Percentiles rank a stretch among this genome's conserved stretches.
Evolutionary conservation across 2,797 vertebrate species (phyloP).

Genomic region (Serranus cabrilla): DNA sequence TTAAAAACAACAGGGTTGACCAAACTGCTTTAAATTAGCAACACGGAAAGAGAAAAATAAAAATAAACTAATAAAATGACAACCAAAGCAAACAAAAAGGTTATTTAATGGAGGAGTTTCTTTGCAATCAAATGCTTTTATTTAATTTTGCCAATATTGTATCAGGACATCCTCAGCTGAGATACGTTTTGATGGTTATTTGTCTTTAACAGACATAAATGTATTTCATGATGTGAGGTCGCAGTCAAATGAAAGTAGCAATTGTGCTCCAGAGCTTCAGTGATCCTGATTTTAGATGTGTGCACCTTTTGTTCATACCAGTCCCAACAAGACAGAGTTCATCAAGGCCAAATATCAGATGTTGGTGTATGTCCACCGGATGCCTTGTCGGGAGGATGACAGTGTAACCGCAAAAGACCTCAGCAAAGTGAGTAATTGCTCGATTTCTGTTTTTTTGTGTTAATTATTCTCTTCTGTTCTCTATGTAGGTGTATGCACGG

Average conservation of each 20-base stretch:
- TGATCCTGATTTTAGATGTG: not conserved
- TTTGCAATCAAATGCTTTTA: not conserved
- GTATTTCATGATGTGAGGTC: not conserved
- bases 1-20: too few species aligned
- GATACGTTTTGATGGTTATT: not conserved
- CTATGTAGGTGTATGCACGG: too few species aligned
- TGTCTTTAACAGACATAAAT: not conserved
- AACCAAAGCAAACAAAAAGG: too few species aligned
- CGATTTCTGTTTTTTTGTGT: not conserved
- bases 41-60: too few species aligned
- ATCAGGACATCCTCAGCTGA: not conserved
- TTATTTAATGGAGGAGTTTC: not conserved
- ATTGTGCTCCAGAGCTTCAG: not conserved
- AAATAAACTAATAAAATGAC: too few species aligned
- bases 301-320: conserved; percentile 69
- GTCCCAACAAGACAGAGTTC: conserved; percentile 98
- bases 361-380: conserved; percentile 95
- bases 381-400: conserved; percentile 98
- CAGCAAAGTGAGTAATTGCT: conserved; percentile 90
- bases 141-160: not conserved
- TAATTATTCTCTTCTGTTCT: not conserved
- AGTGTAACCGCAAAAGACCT: conserved; percentile 97
- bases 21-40: too few species aligned
- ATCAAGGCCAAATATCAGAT: conserved; percentile 99
- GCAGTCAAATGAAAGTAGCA: not conserved